These are phyloP conservation scores for Neogobius melanostomus DNA, from an alignment of 2,113 vertebrate species.

Conservation along the genomic window DNA sequence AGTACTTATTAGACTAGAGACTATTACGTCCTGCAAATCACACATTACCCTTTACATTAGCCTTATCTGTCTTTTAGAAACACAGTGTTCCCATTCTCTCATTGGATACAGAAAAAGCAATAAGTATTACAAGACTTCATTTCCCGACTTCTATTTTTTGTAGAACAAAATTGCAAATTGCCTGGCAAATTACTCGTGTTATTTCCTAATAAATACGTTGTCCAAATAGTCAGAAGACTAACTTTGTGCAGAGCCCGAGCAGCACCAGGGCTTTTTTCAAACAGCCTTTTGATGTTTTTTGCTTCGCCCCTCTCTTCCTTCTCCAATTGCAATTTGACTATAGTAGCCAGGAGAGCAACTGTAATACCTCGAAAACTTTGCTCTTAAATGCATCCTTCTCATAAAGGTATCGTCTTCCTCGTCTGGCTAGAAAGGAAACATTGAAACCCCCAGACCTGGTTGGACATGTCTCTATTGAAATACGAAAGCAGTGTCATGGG, in stretches of 20 bases:
- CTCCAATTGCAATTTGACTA: not conserved
- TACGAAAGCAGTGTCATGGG: not conserved
- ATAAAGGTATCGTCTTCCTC: not conserved
- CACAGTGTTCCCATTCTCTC: not conserved
- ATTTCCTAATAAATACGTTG: not conserved
- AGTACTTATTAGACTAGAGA: too few species aligned
- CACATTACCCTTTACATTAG: not conserved
- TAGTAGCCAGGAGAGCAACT: not conserved
- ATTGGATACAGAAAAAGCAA: not conserved
- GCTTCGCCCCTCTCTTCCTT: not conserved
- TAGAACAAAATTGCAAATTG: conserved; percentile 7
- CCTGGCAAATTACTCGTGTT: not conserved
- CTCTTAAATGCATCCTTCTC: not conserved
- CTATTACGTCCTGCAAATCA: too few species aligned
- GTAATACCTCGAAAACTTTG: not conserved
- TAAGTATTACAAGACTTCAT: not conserved
- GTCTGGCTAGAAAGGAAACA: not conserved
- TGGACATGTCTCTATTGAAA: not conserved
- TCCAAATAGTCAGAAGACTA: not conserved
- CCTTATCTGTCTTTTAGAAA: not conserved
- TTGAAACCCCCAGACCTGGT: not conserved
- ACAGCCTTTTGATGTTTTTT: conserved; percentile 6
- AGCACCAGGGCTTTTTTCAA: conserved; percentile 2
- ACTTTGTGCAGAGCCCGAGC: not conserved
- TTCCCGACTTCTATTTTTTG: conserved; percentile 3